Evolutionary conservation across 2,797 vertebrate species (phyloP), one percentile per base, ranked within the genome.

Genomic region (Leptodactylus fallax): DNA sequence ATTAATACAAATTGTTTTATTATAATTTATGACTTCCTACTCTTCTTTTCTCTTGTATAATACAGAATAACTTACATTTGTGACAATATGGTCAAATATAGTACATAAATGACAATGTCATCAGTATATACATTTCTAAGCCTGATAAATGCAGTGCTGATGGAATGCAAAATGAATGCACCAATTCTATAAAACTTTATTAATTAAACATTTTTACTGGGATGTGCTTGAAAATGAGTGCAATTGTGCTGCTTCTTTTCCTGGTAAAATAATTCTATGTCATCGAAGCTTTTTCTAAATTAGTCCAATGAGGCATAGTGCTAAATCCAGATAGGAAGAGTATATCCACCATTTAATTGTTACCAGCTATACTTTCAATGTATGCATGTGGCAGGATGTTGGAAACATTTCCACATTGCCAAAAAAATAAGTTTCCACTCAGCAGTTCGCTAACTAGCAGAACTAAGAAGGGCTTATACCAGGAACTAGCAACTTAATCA

Each of bases 381-480:
- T 21, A 47, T 51, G 45, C 56, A 47, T 77, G 83, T 25, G 45
- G 23, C n/a, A 82, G 63, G 71, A 76, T 72, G 51, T 72, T 83
- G 82, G 55, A 84, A 84, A 84, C 19, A 76, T 76, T 85, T 85
- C 55, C 83, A 61, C 21, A 61, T 74, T 85, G 21, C 36, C 82
- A 58, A 74, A 49, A 47, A 19, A 74, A 21, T 49, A 74, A 49
- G 71, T 74, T 74, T 74, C 71, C 71, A 74, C 17, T 74, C 69
- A 72, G 16, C 16, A 17, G n/a, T 7, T 47, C 45, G 21, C 17
- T 74, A 10, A 47, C 71, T 72, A 45, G 67, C 27, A 72, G 69
- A 45, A 72, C 27, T 14, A 45, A 45, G 63, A 45, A 47, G 27
- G 69, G 7, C 16, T 45, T 19, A 72, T 19, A 72, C 27, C 25